A percentile compares a stretch with the other conserved stretches of the same genome.
Conservation (phyloP, 2,113 vertebrate genomes). For the Eleginops maclovinus region DNA sequence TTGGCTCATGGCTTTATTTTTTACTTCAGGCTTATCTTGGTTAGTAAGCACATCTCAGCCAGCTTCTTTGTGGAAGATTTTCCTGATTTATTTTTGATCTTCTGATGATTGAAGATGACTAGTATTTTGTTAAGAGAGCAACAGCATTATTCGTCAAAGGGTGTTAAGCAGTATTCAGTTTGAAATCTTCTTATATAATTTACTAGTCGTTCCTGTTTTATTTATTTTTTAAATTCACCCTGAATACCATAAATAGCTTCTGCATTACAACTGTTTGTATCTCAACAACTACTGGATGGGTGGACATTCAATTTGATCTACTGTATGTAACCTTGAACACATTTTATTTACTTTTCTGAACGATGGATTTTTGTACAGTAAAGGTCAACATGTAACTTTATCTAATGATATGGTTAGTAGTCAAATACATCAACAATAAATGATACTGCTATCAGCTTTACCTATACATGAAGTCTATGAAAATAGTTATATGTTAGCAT, state of each 20-base stretch:
- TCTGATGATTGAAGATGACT: background rate
- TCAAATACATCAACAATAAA: background rate
- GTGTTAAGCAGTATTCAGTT: background rate
- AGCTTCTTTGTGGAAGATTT: background rate
- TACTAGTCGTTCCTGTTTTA: background rate
- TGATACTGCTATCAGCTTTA: background rate
- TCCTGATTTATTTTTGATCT: constrained; percentile 3
- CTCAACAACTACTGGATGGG: background rate
- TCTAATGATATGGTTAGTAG: background rate
- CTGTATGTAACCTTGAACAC: background rate
- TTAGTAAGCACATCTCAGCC: background rate
- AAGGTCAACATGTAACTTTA: background rate
- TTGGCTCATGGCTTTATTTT: background rate
- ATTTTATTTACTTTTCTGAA: background rate
- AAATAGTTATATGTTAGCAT: background rate
- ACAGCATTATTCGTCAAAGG: background rate
- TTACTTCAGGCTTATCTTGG: background rate
- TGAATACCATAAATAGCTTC: background rate
- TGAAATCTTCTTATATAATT: background rate
- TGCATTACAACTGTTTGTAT: background rate
- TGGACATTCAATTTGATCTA: background rate
- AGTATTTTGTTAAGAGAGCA: background rate
- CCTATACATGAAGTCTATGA: no score
- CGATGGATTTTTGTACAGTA: background rate
- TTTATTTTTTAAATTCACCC: background rate